Percentiles rank a stretch among this genome's conserved stretches.
phyloP scores from a whole-genome alignment of 2,888 invertebrate species.

The Leucophora obtusa region DNA sequence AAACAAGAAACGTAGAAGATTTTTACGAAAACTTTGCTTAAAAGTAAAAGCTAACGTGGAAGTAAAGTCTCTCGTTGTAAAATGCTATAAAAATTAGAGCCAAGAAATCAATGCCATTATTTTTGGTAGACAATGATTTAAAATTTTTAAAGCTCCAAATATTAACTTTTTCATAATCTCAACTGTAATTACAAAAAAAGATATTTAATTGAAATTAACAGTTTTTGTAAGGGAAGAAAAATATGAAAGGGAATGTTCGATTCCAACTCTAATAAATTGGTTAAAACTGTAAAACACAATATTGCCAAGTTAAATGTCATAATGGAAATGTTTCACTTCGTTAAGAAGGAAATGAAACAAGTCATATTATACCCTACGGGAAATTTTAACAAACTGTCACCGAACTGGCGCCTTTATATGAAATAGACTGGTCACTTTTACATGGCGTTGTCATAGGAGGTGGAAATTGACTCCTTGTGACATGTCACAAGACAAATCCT shows the following conservation, averaged over 20 bases:
- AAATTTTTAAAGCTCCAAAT: slow-evolving; percentile 61
- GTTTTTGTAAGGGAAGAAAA: slow-evolving; percentile 14
- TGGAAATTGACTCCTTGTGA: no score
- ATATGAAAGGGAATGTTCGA: slow-evolving; percentile 2
- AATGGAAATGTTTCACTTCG: no score
- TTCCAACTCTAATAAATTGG: not conserved
- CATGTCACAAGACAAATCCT: no score
- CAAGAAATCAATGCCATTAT: slow-evolving; percentile 62
- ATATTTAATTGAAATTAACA: slow-evolving; percentile 40
- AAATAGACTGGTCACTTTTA: no score
- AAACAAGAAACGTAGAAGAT: slow-evolving; percentile 48
- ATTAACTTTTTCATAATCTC: slow-evolving; percentile 59
- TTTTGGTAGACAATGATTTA: slow-evolving; percentile 60
- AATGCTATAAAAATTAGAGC: slow-evolving; percentile 63
- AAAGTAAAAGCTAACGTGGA: slow-evolving; percentile 43
- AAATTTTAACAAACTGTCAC: no score
- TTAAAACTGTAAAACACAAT: not conserved
- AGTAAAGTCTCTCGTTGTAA: slow-evolving; percentile 49
- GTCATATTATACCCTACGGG: no score
- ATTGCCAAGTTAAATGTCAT: not conserved
- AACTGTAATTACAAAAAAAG: slow-evolving; percentile 60
- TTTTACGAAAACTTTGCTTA: slow-evolving; percentile 19
- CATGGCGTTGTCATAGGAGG: no score
- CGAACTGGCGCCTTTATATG: no score
- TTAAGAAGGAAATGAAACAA: no score